Base-by-base conservation (phyloP, 2,113 vertebrate species). In the Delphinus delphis region DNA sequence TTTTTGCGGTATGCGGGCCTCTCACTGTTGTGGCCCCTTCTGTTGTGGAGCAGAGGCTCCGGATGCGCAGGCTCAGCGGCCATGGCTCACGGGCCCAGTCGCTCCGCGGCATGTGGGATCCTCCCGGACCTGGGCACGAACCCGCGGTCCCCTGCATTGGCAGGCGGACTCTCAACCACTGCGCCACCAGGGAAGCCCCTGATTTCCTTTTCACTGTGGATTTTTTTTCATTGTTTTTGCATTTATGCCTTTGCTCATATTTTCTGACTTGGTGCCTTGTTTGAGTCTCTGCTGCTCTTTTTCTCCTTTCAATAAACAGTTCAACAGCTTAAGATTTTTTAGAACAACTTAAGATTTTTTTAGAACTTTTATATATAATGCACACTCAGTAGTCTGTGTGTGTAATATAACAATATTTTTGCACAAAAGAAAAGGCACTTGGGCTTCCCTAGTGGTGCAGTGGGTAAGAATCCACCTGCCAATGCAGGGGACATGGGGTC, bases 331-430 rank as follows among this genome's bases (percentile, higher is more conserved):
- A 79, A 53, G 31, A n/a, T n/a, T 53, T 79, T 79, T 79, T 84
- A 81, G 80, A 83, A n/a, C 0, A 79, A 53, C 18, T 3, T 53
- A 79, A 53, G 18, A 23, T n/a, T 53, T 79, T 53, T 79, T 79
- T 84, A 81, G 80, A 90, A 63, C 8, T 73, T 93, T 90, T 93
- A 67, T 79, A 77, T 88, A 50, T 86, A 86, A 73, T 76, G 20
- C 18, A 73, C 20, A 81, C 8, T 73, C 33, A 76, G 58, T 88
- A 94, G 44, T 1, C 47, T 50, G 6, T 68, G 1, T 21, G 47
- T 60, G 71, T 73, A 92, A 79, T 58, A 71, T 36, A 92, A 28
- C 4, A 91, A 33, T 86, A 8, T 68, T 74, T 92, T 65, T 41
- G 36, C 71, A 88, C 74, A 94, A 91, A 90, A 92, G n/a, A 67